A percentile compares a stretch with the other conserved stretches of the same genome.
Conservation (phyloP, 1,140 invertebrate species). For the Drosophila repleta region DNA sequence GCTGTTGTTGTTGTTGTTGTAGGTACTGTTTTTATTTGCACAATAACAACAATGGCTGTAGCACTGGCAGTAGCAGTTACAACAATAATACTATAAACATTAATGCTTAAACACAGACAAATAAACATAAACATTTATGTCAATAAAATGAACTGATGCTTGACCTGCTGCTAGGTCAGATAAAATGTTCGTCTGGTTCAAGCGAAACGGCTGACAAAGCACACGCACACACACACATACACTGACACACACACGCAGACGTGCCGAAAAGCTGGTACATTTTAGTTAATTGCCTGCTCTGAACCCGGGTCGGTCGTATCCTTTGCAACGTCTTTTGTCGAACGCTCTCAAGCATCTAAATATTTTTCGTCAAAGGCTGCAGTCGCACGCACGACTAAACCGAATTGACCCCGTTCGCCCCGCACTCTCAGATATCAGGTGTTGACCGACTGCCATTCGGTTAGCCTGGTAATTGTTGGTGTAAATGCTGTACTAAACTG, state of each 20-base stretch:
- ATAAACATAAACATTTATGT: constrained; percentile 82
- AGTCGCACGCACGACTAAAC: constrained; percentile 42
- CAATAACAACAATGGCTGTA: constrained; percentile 47
- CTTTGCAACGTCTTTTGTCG: constrained; percentile 41
- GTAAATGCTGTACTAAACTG: constrained; percentile 21
- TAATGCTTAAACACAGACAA: constrained; percentile 76
- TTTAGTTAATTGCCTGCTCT: constrained; percentile 46
- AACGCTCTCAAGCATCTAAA: constrained; percentile 45
- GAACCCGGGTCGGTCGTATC: not conserved
- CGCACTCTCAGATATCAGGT: constrained; percentile 22
- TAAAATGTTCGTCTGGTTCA: constrained; percentile 49
- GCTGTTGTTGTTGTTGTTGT: constrained; percentile 44
- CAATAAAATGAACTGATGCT: constrained; percentile 80
- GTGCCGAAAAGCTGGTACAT: constrained; percentile 30
- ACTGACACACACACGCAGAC: constrained; percentile 1
- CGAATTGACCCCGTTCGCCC: constrained; percentile 2
- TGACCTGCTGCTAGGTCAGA: constrained; percentile 71
- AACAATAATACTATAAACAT: constrained; percentile 67
- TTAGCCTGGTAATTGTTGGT: constrained; percentile 30
- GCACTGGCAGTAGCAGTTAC: constrained; percentile 6
- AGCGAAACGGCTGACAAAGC: constrained; percentile 14
- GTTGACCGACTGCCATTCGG: constrained; percentile 41
- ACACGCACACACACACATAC: constrained; percentile 6
- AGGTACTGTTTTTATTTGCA: constrained; percentile 52
- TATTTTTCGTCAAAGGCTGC: constrained; percentile 54